Percentiles rank a stretch among this genome's conserved stretches.
Evolutionary conservation across 2,888 invertebrate species (phyloP).

Genomic region (Orgyia antiqua): DNA sequence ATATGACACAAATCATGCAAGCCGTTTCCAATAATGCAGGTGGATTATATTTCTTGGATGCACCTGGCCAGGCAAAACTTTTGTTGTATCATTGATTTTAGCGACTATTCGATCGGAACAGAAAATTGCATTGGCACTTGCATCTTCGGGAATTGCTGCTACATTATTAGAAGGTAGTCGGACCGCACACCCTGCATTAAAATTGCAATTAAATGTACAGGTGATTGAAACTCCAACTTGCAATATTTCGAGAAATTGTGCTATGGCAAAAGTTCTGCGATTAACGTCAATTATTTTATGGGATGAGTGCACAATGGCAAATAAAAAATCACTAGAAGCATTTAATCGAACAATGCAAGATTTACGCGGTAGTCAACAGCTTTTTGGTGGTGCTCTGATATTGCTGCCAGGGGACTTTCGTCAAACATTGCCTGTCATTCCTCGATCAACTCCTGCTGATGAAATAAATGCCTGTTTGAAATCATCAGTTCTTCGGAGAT

Average conservation of each 20-base stretch:
- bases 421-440: constrained; percentile 7
- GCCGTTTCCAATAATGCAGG: constrained; percentile 12
- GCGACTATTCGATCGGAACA: constrained; percentile 13
- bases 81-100: constrained; percentile 11
- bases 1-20: constrained; percentile 11
- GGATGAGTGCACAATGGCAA: constrained; percentile 11
- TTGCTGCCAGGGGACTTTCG: constrained; percentile 7
- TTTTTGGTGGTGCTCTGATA: constrained; percentile 4
- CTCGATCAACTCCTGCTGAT: constrained; percentile 6
- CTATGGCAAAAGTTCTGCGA: constrained; percentile 5
- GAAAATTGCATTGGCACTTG: constrained; percentile 11
- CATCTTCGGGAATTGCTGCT: constrained; percentile 1
- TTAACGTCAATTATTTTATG: constrained; percentile 6
- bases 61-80: constrained; percentile 10
- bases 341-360: constrained; percentile 7
- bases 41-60: constrained; percentile 13
- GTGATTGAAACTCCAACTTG: constrained; percentile 4
- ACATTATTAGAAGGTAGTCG: neutral
- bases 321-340: constrained; percentile 10
- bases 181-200: constrained; percentile 2
- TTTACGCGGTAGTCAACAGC: constrained; percentile 2
- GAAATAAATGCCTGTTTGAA: constrained; percentile 3
- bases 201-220: constrained; percentile 4
- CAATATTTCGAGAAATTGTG: constrained; percentile 4
- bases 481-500: constrained; percentile 1